Base-by-base conservation (phyloP, 2,888 invertebrate genomes). In the Protodeltote pygarga region DNA sequence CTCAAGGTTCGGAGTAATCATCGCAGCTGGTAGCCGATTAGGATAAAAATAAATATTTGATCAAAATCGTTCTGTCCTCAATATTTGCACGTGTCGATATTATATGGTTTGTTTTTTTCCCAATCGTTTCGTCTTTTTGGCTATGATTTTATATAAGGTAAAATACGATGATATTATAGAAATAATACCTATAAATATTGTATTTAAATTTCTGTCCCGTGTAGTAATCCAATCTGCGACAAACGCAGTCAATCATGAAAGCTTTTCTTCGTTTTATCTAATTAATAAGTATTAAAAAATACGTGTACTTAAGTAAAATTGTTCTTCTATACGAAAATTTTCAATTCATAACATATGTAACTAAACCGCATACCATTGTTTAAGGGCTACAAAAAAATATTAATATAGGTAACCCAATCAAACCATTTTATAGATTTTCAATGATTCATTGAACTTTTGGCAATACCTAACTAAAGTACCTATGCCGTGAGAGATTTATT, bases 1-100 rank as follows among this genome's bases (percentile, higher is more conserved):
- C 65, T 72, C 78, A 79, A 79, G 77, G 78, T 60, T 45, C 38
- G 24, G 16, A 19, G 25, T 41, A 17, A 71, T 77, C 65, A 71
- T 60, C 73, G 6, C 79, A 50, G 66, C 55, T 39, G 67, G 81
- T 13, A 28, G 48, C 38, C 41, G 32, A 31, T 47, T 57, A 63
- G 24, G 45, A 48, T 38, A 45, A 50, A 48, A 42, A 64, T 59
- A 58, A 54, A 42, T 32, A 33, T 28, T 35, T 19, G 17, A 23
- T 42, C 35, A 16, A 42, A 50, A 60, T 54, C 44, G 45, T 19
- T 37, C 6, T 49, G 65, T 5, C 47, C 67, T 53, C 68, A 47
- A 53, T 71, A 35, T 54, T 49, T 48, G 20, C 64, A 74, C 71
- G 67, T 47, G 71, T 42, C 48, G 5, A 27, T 13, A 10, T 19